phyloP scores from a whole-genome alignment of 2,888 invertebrate species.

The Cistogaster globosa region DNA sequence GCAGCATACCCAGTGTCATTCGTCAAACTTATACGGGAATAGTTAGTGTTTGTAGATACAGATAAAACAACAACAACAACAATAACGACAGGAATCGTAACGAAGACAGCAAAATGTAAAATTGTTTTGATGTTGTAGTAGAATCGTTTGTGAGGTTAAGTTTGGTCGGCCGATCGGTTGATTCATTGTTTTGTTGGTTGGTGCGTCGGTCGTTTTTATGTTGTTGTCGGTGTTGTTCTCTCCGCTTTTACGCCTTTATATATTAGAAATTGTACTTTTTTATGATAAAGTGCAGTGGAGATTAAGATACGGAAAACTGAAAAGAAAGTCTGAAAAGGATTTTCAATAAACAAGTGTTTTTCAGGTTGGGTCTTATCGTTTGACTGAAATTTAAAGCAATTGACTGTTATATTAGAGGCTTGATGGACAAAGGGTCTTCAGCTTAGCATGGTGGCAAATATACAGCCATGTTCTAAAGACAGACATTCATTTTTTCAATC shows the following conservation, averaged over 20 bases:
- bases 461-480: too few species aligned
- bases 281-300: background rate
- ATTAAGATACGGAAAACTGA: too few species aligned
- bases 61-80: background rate
- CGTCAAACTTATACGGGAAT: slow-evolving; percentile 44
- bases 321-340: too few species aligned
- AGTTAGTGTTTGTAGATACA: slow-evolving; percentile 12
- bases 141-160: slow-evolving; percentile 36
- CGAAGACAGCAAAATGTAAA: slow-evolving; percentile 26
- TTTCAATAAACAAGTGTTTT: too few species aligned
- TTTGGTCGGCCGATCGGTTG: slow-evolving; percentile 39
- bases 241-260: background rate
- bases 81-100: slow-evolving; percentile 5
- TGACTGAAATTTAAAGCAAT: too few species aligned
- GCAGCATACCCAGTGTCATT: slow-evolving; percentile 29
- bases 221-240: slow-evolving; percentile 3
- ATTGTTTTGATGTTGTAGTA: slow-evolving; percentile 37
- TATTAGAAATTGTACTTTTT: slow-evolving; percentile 29
- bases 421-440: too few species aligned
- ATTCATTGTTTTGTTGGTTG: background rate
- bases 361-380: too few species aligned
- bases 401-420: too few species aligned
- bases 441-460: too few species aligned
- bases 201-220: background rate
- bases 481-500: too few species aligned